These are phyloP conservation scores for Parnassius glacialis DNA, from an alignment of 2,888 invertebrate genomes.

Conservation along the genomic window DNA sequence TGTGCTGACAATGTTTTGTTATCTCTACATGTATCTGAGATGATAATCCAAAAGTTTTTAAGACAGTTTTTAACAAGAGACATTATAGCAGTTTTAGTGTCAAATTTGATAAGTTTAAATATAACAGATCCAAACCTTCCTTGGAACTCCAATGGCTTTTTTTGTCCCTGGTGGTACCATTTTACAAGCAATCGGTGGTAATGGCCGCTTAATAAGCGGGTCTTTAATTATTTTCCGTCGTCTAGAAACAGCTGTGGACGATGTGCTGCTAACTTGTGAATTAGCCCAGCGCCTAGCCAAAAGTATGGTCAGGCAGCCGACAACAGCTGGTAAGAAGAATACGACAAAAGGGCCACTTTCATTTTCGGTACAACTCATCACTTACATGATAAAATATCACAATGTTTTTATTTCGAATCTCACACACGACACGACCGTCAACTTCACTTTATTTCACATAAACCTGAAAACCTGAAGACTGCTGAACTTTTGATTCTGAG, in stretches of 20 bases:
- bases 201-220: conserved; percentile 68
- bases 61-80: no score
- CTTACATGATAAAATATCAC: conserved; percentile 78
- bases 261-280: conserved; percentile 67
- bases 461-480: no score
- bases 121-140: conserved; percentile 53
- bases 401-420: conserved; percentile 53
- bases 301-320: conserved; percentile 77
- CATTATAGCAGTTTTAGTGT: background rate
- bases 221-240: conserved; percentile 78
- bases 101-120: background rate
- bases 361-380: conserved; percentile 81
- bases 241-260: conserved; percentile 73
- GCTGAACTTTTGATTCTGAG: no score
- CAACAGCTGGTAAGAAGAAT: conserved; percentile 77
- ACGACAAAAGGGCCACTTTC: conserved; percentile 80
- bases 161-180: conserved; percentile 70
- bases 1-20: no score
- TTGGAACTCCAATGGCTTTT: conserved; percentile 56
- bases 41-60: no score
- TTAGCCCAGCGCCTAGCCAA: conserved; percentile 75
- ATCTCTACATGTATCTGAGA: no score
- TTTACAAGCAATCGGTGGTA: conserved; percentile 67
- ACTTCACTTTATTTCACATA: background rate
- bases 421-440: conserved; percentile 32